Evolutionary conservation across 2,113 vertebrate species (phyloP), one percentile per base, ranked within the genome.

Genomic region (Eublepharis macularius): DNA sequence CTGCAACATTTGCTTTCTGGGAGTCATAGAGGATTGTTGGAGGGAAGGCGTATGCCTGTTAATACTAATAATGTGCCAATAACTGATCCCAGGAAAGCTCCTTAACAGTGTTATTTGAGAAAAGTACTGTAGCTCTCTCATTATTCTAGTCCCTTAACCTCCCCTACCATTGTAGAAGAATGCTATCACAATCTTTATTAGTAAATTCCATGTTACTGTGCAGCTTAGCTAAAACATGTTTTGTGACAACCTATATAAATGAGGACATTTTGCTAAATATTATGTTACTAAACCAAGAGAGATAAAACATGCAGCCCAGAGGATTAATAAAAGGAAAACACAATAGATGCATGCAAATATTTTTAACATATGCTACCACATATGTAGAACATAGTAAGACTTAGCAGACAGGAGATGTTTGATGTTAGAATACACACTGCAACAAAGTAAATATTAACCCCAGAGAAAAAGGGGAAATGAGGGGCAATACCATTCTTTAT

Each of bases 331-430:
- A 88, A 87, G 21, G 74, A 90, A 60, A 86, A 81, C 57, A 92
- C 79, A 90, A 82, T 72, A 91, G 86, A 86, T 49, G 24, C 85
- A 83, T 86, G 63, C 21, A 63, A 68, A 7, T 88, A 92, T 74
- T 63, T 63, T 57, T 14, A 87, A 94, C 81, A 91, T 93, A 93
- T 84, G 83, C 75, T 82, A 91, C 78, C 91, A 84, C 92, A 87
- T 80, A 87, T 76, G 69, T 0, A 90, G 89, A 85, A 86, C 60
- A 90, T 85, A 95, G 97, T 96, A 97, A 97, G 98, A 97, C 98
- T 98, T 97, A 98, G 97, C 98, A 99, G 98, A 98, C 98, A 99
- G 98, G 97, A 98, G 90, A 94, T 85, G 76, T 92, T 79, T 86
- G 85, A 87, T 89, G 94, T 97, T 96, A 96, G 96, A 95, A 93